phyloP scores from a whole-genome alignment of 2,797 vertebrate genomes.

The Sebastes nivosus region DNA sequence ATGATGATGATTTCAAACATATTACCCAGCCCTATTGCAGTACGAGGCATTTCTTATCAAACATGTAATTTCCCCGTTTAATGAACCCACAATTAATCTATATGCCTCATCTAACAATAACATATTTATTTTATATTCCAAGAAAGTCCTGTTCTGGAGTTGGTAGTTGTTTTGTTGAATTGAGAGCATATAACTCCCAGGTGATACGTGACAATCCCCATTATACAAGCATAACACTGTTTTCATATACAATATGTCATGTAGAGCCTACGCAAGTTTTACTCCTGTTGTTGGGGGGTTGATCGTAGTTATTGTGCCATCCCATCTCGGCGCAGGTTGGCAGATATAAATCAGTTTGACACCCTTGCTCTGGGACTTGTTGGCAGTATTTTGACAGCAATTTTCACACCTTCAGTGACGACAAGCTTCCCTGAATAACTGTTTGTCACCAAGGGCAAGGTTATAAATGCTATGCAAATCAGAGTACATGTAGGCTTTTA shows the following conservation, averaged over 20 bases:
- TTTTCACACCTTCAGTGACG: slow-evolving; percentile 13
- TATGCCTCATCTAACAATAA: not conserved
- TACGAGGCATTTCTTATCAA: not conserved
- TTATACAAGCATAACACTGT: not conserved
- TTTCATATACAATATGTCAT: not conserved
- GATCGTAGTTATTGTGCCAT: not conserved
- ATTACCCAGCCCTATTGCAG: not conserved
- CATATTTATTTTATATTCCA: not conserved
- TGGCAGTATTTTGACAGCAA: slow-evolving; percentile 1
- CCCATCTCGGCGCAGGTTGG: not conserved
- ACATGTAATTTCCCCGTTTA: not conserved
- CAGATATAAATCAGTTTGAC: not conserved
- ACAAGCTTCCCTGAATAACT: not conserved
- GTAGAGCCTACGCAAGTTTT: not conserved
- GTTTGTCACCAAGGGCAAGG: not conserved
- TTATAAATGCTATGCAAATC: not conserved
- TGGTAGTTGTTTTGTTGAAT: not conserved
- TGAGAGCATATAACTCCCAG: not conserved
- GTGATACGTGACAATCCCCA: not conserved
- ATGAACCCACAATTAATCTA: not conserved
- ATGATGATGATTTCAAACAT: not conserved
- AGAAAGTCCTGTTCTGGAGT: not conserved
- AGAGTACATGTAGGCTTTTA: not conserved
- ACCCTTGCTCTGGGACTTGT: not conserved
- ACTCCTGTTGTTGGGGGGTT: not conserved